These are phyloP conservation scores for Lamellibrachia luymesi DNA, from an alignment of 1,140 invertebrate genomes.

Conservation along the genomic window DNA sequence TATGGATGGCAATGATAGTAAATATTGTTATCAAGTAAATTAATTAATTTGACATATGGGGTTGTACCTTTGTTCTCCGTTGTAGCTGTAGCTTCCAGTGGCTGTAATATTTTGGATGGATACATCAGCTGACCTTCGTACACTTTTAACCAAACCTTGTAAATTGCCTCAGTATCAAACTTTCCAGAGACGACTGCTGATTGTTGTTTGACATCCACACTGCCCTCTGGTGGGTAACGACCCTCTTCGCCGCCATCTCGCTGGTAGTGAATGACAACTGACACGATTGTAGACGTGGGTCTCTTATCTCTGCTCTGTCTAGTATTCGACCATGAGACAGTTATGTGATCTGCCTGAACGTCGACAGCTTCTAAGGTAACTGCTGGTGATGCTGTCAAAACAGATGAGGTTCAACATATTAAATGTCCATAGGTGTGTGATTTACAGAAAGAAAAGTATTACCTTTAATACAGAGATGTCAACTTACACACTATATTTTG, in stretches of 20 bases:
- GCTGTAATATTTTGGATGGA: not conserved
- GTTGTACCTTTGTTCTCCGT: not conserved
- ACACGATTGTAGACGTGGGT: not conserved
- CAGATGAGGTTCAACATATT: not conserved
- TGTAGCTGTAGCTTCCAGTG: not conserved
- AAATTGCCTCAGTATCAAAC: not conserved
- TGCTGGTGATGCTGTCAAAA: not conserved
- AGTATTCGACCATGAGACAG: not conserved
- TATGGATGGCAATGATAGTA: too few species aligned
- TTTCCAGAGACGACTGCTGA: not conserved
- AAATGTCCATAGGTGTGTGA: not conserved
- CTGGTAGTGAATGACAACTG: not conserved
- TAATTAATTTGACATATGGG: too few species aligned
- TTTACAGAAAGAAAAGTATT: not conserved
- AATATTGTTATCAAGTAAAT: too few species aligned
- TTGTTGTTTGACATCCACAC: not conserved
- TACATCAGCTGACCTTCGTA: not conserved
- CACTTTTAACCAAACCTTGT: not conserved
- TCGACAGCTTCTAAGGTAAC: not conserved
- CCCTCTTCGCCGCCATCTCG: not conserved
- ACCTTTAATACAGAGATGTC: not conserved
- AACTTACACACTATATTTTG: too few species aligned
- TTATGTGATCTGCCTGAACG: not conserved
- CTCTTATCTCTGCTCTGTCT: not conserved
- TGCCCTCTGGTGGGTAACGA: not conserved